A percentile compares a stretch with the other conserved stretches of the same genome.
These are phyloP conservation scores for Merodon equestris DNA, from an alignment of 2,888 invertebrate species.

Conservation along the genomic window DNA sequence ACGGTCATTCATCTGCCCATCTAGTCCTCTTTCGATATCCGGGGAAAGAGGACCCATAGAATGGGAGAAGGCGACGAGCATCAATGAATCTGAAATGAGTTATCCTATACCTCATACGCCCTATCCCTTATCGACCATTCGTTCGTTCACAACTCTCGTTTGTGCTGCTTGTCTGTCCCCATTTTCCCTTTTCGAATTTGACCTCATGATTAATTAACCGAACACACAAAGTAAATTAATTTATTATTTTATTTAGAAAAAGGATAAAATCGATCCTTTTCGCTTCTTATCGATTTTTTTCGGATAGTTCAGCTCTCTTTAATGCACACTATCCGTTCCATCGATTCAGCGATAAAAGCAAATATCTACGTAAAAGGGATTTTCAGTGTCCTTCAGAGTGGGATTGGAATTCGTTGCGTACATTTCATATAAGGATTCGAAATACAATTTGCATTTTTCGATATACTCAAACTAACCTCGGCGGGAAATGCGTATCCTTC, in stretches of 20 bases:
- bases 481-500: conserved; percentile 98
- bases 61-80: conserved; percentile 29
- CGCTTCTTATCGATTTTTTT: conserved; percentile 41
- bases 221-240: conserved; percentile 61
- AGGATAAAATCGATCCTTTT: conserved; percentile 43
- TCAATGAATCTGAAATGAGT: conserved; percentile 62
- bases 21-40: too few relatives aligned
- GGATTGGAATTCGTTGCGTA: too few relatives aligned
- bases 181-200: conserved; percentile 35
- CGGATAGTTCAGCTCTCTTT: conserved; percentile 4
- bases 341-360: too few relatives aligned
- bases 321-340: not conserved
- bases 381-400: too few relatives aligned
- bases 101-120: too few relatives aligned
- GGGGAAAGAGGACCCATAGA: conserved; percentile 7
- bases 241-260: conserved; percentile 9
- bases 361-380: too few relatives aligned
- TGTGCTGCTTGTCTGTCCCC: not conserved
- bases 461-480: conserved; percentile 85
- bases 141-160: too few relatives aligned
- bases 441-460: conserved; percentile 23
- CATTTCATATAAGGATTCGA: too few relatives aligned
- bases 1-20: not conserved
- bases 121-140: too few relatives aligned
- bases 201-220: conserved; percentile 63